A percentile compares a stretch with the other conserved stretches of the same genome.
phyloP scores from a whole-genome alignment of 2,797 vertebrate species.

The Pogoniulus pusillus region DNA sequence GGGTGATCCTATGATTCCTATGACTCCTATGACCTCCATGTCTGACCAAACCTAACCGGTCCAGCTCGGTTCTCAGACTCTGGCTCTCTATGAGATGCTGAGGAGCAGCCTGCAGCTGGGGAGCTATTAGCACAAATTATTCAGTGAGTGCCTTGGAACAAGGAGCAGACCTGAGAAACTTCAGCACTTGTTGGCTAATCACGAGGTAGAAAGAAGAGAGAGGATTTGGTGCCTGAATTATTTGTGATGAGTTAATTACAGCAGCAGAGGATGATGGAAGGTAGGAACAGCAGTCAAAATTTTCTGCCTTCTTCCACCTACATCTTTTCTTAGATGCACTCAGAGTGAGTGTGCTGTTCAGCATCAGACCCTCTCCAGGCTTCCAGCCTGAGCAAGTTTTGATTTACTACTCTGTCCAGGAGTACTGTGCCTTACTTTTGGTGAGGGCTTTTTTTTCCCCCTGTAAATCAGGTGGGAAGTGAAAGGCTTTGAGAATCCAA shows the following conservation, averaged over 20 bases:
- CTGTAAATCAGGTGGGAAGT: neutral
- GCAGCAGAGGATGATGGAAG: constrained; percentile 6
- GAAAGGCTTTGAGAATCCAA: neutral
- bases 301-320: constrained; percentile 28
- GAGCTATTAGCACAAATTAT: neutral
- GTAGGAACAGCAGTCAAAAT: constrained; percentile 18
- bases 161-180: neutral
- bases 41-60: neutral
- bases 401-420: constrained; percentile 3
- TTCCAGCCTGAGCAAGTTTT: neutral
- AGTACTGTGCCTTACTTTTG: neutral
- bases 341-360: constrained; percentile 36
- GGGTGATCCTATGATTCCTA: too few relatives aligned
- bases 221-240: neutral
- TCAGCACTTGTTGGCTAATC: neutral
- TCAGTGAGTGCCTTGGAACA: neutral
- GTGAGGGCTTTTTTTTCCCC: neutral
- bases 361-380: constrained; percentile 5
- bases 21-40: neutral
- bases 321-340: neutral
- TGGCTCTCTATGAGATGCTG: neutral
- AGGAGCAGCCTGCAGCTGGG: neutral
- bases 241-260: constrained; percentile 24
- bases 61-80: neutral
- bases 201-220: neutral